These are phyloP conservation scores for Paedocypris sp. DNA, from an alignment of 2,113 vertebrate genomes.

Conservation along the genomic window DNA sequence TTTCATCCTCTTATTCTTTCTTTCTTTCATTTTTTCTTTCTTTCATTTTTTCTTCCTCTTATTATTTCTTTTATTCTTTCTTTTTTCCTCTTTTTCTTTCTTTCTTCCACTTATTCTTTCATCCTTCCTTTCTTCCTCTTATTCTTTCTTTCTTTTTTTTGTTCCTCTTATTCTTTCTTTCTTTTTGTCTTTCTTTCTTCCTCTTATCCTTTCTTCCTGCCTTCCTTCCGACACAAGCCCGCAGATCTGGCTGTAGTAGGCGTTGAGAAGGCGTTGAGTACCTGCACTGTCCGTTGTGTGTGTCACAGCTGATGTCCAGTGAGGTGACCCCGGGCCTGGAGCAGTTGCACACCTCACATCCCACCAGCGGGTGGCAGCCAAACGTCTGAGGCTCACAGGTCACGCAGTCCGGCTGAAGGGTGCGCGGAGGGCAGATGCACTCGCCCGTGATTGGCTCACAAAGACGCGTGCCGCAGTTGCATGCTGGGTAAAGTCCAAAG, in stretches of 20 bases:
- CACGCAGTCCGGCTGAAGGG: conserved; percentile 73
- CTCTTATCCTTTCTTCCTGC: background rate
- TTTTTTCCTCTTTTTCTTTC: too few species aligned
- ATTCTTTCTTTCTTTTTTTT: too few species aligned
- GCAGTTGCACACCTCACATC: conserved; percentile 92
- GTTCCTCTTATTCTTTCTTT: too few species aligned
- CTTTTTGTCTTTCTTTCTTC: background rate
- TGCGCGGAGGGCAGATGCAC: conserved; percentile 86
- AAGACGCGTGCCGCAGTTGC: conserved; percentile 73
- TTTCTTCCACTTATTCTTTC: too few species aligned
- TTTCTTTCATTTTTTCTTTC: too few species aligned
- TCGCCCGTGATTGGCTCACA: conserved; percentile 81
- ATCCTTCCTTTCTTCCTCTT: too few species aligned
- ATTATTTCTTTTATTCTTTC: too few species aligned
- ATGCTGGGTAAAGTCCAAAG: conserved; percentile 71
- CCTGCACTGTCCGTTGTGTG: conserved; percentile 88
- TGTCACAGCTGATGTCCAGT: conserved; percentile 65
- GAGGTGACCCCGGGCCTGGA: conserved; percentile 67
- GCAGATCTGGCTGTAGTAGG: background rate
- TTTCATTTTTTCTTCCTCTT: too few species aligned
- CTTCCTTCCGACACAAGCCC: background rate
- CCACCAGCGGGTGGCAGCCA: conserved; percentile 85
- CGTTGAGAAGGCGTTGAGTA: conserved; percentile 38
- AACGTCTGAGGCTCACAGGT: conserved; percentile 83
- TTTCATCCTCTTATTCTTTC: too few species aligned